Base-by-base conservation (phyloP, 2,113 vertebrate genomes). In the Psilopogon haemacephalus region DNA sequence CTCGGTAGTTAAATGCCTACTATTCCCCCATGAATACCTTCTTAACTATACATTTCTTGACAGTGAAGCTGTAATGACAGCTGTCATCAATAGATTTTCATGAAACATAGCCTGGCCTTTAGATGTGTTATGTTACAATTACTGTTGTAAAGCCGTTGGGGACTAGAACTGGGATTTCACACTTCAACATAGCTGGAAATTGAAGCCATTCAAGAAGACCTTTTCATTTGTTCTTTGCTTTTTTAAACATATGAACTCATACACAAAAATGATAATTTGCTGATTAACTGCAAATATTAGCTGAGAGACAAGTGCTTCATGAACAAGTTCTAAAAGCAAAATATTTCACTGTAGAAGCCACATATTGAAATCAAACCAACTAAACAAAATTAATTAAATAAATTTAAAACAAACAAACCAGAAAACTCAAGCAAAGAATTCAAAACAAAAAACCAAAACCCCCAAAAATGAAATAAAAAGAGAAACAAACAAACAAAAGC, bases 21-120 rank as follows among this genome's bases (percentile, higher is more conserved):
- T 75, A 86, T 95, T 97, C 82, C 88, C 88, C 94, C 89, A 60
- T 17, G 85, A 97, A 75, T 92, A 76, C 85, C 86, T 94, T 95
- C 73, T 42, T 86, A 96, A 82, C 74, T 68, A n/a, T 24, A 89
- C 55, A 75, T 93, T 96, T 94, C 88, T 96, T 92, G 75, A 63
- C 89, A 96, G 83, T 95, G 76, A 97, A 92, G 80, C 78, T 96
- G 89, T 95, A 97, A 97, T 95, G 96, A 96, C 88, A 97, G 90
- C 89, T 97, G 97, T 97, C 94, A 91, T 94, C 58, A 84, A 82
- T 54, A 89, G 82, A 82, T 84, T 97, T 94, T 88, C 84, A 93
- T 65, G 74, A 96, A 97, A 91, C 65, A 88, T 90, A 95, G 54
- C 56, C 56, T 96, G 96, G 97, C 93, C 95, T 97, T 97, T 97